These are phyloP conservation scores for Moxostoma hubbsi DNA, from an alignment of 2,797 vertebrate genomes.

Conservation along the genomic window DNA sequence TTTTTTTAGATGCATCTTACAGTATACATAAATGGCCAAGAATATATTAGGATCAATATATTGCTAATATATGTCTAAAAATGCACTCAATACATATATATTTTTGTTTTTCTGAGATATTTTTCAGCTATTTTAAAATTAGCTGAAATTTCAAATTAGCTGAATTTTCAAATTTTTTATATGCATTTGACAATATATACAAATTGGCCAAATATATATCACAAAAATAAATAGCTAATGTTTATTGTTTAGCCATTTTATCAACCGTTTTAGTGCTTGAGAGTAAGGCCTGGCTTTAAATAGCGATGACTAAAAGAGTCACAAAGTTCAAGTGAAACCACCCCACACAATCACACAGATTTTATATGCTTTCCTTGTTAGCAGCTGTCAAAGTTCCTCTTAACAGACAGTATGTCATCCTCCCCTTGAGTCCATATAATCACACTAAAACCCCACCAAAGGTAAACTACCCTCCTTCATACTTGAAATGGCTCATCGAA, in stretches of 20 bases:
- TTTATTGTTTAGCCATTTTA: not conserved
- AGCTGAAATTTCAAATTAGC: no score
- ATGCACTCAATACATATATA: no score
- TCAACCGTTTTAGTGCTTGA: not conserved
- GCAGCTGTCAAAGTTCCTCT: slow-evolving; percentile 54
- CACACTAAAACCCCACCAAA: slow-evolving; percentile 56
- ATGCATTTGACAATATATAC: no score
- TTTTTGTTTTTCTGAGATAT: no score
- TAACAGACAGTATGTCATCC: slow-evolving; percentile 36
- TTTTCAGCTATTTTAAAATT: no score
- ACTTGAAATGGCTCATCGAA: not conserved
- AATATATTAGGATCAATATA: no score
- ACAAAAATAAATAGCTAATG: no score
- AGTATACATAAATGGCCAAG: no score
- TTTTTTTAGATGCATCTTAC: no score
- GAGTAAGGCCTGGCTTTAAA: slow-evolving; percentile 9
- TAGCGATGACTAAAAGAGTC: slow-evolving; percentile 1
- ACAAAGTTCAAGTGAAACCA: slow-evolving; percentile 15
- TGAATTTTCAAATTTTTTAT: no score
- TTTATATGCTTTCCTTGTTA: slow-evolving; percentile 5
- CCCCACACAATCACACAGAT: not conserved
- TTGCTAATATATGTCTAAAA: no score
- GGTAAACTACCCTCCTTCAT: slow-evolving; percentile 60
- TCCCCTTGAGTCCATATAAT: slow-evolving; percentile 21
- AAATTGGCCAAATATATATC: no score